phyloP scores from a whole-genome alignment of 2,113 vertebrate species.

The Lepidothrix coronata region DNA sequence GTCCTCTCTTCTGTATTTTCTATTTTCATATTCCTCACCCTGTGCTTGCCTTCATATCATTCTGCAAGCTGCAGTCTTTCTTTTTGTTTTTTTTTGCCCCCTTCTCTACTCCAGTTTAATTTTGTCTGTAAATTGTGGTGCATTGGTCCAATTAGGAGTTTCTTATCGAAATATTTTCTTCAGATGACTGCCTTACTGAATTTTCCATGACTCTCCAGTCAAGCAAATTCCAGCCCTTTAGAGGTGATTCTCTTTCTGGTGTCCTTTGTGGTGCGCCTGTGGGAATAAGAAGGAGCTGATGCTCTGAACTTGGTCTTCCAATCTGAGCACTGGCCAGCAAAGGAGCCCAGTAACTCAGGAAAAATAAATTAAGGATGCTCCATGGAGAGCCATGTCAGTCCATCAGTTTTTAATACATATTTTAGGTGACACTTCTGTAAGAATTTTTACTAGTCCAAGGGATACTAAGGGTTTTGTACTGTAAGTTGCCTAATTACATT shows the following conservation, averaged over 20 bases:
- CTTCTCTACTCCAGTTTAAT: not conserved
- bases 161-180: not conserved
- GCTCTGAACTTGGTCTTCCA: not conserved
- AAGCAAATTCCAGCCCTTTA: not conserved
- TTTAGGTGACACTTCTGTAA: not conserved
- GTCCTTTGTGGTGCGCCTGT: not conserved
- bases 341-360: not conserved
- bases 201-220: not conserved
- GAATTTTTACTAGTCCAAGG: not conserved
- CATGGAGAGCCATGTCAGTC: not conserved
- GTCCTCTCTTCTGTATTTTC: not conserved
- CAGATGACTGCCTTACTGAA: not conserved
- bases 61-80: not conserved
- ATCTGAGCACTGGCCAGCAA: not conserved
- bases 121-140: not conserved
- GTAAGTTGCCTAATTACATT: conserved; percentile 7
- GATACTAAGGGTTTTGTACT: not conserved
- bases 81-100: not conserved
- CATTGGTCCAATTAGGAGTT: not conserved
- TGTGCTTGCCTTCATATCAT: not conserved
- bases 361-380: not conserved
- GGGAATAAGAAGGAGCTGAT: not conserved
- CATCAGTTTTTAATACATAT: not conserved
- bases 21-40: not conserved
- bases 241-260: not conserved